Percentiles rank a stretch among this genome's conserved stretches.
These are phyloP conservation scores for Lutraria rhynchaena DNA, from an alignment of 1,140 invertebrate species.

Conservation along the genomic window DNA sequence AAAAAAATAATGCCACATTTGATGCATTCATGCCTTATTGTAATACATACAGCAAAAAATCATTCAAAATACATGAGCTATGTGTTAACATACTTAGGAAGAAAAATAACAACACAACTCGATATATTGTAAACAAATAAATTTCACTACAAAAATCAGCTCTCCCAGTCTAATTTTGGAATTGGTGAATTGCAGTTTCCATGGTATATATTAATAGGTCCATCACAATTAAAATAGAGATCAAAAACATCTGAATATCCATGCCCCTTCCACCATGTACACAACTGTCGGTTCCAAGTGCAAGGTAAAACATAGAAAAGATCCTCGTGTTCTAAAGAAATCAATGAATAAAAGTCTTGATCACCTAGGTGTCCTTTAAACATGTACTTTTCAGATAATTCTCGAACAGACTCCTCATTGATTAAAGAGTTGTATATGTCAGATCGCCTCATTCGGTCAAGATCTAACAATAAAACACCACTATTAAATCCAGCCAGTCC, in stretches of 20 bases:
- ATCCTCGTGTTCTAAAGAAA: slow-evolving; percentile 88
- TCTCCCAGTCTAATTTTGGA: slow-evolving; percentile 81
- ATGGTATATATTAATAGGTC: slow-evolving; percentile 90
- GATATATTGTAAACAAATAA: too few relatives aligned
- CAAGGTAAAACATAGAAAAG: slow-evolving; percentile 91
- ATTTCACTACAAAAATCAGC: too few relatives aligned
- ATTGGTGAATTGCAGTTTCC: slow-evolving; percentile 93
- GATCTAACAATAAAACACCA: slow-evolving; percentile 89
- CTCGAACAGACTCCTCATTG: slow-evolving; percentile 84
- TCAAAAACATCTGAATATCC: slow-evolving; percentile 91
- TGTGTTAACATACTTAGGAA: too few relatives aligned
- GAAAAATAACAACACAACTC: too few relatives aligned
- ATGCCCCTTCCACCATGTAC: slow-evolving; percentile 92
- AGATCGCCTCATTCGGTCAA: slow-evolving; percentile 87
- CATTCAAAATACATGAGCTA: too few relatives aligned
- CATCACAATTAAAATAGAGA: slow-evolving; percentile 89
- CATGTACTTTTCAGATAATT: slow-evolving; percentile 87
- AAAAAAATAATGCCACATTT: too few relatives aligned
- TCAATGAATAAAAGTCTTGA: slow-evolving; percentile 93
- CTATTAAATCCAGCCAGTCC: slow-evolving; percentile 92
- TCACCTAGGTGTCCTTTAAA: slow-evolving; percentile 92
- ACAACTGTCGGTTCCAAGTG: slow-evolving; percentile 92
- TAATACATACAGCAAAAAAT: too few relatives aligned
- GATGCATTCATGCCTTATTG: too few relatives aligned
- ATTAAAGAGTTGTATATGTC: slow-evolving; percentile 85